phyloP scores from a whole-genome alignment of 2,888 invertebrate genomes.

The Trimorus sp. region DNA sequence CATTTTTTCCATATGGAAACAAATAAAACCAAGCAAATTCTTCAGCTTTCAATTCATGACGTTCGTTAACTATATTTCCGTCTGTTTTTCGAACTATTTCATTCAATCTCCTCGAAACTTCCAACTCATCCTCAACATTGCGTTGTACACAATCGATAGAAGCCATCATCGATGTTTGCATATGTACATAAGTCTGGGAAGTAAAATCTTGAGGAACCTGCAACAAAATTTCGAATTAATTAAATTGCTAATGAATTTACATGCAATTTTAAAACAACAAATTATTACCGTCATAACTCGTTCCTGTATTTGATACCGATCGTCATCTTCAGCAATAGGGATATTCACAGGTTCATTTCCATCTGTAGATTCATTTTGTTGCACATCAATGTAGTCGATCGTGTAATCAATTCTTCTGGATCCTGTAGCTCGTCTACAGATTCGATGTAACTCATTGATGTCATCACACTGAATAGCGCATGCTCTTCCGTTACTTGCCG shows the following conservation, averaged over 20 bases:
- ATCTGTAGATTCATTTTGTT: conserved; percentile 9
- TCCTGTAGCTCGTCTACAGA: conserved; percentile 43
- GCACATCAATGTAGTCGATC: conserved; percentile 1
- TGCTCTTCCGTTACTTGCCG: conserved; percentile 27
- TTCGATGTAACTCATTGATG: conserved; percentile 12
- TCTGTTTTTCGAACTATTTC: conserved; percentile 66
- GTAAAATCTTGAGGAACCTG: conserved; percentile 19
- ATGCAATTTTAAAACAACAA: conserved; percentile 25
- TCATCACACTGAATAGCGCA: conserved; percentile 30
- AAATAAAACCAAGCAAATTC: conserved; percentile 71
- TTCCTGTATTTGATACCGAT: conserved; percentile 24
- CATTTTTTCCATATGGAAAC: conserved; percentile 66
- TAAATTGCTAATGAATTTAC: conserved; percentile 14
- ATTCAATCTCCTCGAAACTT: conserved; percentile 60
- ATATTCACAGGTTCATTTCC: background rate
- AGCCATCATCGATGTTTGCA: conserved; percentile 65
- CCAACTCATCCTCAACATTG: conserved; percentile 61
- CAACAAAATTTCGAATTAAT: conserved; percentile 28
- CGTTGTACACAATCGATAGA: conserved; percentile 44
- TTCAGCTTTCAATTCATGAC: conserved; percentile 66
- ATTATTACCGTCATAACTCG: conserved; percentile 40
- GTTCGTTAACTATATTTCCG: conserved; percentile 70
- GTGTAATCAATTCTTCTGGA: conserved; percentile 22
- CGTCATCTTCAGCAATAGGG: conserved; percentile 12
- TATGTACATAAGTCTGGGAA: conserved; percentile 20